Evolutionary conservation across 2,888 invertebrate species (phyloP).

Genomic region (Adelphocoris suturalis): DNA sequence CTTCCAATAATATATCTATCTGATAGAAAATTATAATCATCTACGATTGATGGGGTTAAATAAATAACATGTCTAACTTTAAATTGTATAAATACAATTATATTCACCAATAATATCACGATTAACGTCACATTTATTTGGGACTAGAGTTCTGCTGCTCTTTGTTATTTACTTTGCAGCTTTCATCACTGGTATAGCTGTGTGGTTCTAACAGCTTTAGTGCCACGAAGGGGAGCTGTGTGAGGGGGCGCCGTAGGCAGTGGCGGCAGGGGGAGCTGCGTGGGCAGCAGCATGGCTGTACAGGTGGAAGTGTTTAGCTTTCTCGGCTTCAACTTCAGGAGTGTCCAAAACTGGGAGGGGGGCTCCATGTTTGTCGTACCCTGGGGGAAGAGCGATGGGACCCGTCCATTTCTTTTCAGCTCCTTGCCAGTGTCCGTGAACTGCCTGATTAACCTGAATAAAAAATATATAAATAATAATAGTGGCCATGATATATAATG

Average conservation of each 20-base stretch:
- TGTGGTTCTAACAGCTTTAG: background rate
- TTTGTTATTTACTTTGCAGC: background rate
- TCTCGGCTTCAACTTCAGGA: constrained; percentile 51
- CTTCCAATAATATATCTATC: too few relatives aligned
- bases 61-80: too few relatives aligned
- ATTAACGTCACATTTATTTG: background rate
- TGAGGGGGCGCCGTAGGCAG: constrained; percentile 1
- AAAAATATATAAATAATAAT: background rate
- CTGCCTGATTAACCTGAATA: constrained; percentile 20
- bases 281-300: constrained; percentile 46
- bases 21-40: too few relatives aligned
- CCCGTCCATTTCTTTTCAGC: constrained; percentile 64
- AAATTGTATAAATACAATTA: background rate
- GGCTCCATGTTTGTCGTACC: constrained; percentile 58
- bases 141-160: background rate
- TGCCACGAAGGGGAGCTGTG: constrained; percentile 24
- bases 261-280: constrained; percentile 11
- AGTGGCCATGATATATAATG: too few relatives aligned
- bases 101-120: background rate
- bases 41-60: too few relatives aligned
- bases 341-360: constrained; percentile 59
- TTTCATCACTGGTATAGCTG: too few relatives aligned
- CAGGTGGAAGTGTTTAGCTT: constrained; percentile 56
- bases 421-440: constrained; percentile 25
- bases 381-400: constrained; percentile 54